Base-by-base conservation (phyloP, 1,140 invertebrate species). In the Dermatophagoides farinae region DNA sequence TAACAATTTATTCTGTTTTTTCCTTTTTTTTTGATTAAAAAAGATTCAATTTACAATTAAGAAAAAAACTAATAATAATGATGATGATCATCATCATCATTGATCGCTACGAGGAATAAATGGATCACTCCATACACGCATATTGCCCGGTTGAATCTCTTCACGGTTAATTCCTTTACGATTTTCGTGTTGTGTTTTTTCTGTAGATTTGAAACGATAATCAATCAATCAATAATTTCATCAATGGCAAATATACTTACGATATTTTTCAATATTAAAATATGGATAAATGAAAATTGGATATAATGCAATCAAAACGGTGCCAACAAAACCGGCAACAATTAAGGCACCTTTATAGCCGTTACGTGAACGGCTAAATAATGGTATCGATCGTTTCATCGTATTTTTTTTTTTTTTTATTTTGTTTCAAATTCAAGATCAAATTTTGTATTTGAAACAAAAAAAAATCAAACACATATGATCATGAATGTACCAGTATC, bases 231-330 rank as follows among this genome's bases (percentile, higher is more conserved):
- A n/a, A n/a, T n/a, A n/a, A n/a, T n/a, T n/a, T n/a, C n/a, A n/a
- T n/a, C n/a, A n/a, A n/a, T n/a, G n/a, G n/a, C n/a, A 18, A 5
- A 18, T 8, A 20, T 8, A 55, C 53, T 72, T 75, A 76, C 80
- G 81, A 63, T 80, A 83, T 62, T 77, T 74, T 18, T 81, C 74
- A 43, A 76, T 69, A 70, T 84, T 74, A 1, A 80, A 66, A 73
- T 82, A 78, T 6, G 83, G 82, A 55, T 75, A 70, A 55, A 85
- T 74, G 22, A 80, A 74, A 60, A 80, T 74, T 2, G 80, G 77
- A 67, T 83, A 84, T 5, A 79, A 63, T 0, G 76, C 72, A 38
- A 75, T 5, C 38, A 73, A 74, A 44, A 84, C 73, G 14, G 72
- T 64, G 20, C 77, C 77, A 23, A 82, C 69, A 39, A 84, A 66